Base-by-base conservation (phyloP, 2,797 vertebrate genomes). In the Ptychadena robeensis region DNA sequence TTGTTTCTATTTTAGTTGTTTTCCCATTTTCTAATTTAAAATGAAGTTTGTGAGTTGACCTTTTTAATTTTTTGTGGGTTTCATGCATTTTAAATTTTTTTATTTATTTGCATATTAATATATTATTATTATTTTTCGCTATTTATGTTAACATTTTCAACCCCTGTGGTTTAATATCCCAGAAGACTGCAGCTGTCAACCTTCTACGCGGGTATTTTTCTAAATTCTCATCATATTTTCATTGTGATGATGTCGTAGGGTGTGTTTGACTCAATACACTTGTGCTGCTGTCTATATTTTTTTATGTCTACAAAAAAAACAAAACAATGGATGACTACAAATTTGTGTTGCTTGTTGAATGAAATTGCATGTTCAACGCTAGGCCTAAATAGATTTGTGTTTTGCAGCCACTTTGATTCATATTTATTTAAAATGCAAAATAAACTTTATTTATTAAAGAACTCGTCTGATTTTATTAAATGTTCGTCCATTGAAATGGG, bases 341-440 rank as follows among this genome's bases (percentile, higher is more conserved):
- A 94, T 96, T 96, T 94, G 94, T 95, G 96, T 95, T 93, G 94
- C 90, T 96, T 96, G 96, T 98, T 97, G 94, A 94, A 95, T 97
- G 95, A 96, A 95, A 92, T 93, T 97, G 97, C 97, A 98, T 98
- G 97, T 97, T n/a, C 95, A 96, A 93, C 93, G 94, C 94, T 96
- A 96, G 94, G 94, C 96, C 96, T 94, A 94, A 93, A 93, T 96
- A 96, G 93, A 94, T 96, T 93, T 96, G 93, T 96, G 96, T 97
- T 96, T 91, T 91, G 93, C 94, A 93, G 85, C 91, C 91, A 91
- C 83, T 75, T n/a, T 90, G 88, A 89, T 92, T 91, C 92, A 91
- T 91, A 88, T 90, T 93, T 88, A 90, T 90, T 89, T 91, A 84
- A 53, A 67, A 86, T 44, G 79, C 88, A 61, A 88, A 87, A 86